Base-by-base conservation (phyloP, 2,113 vertebrate genomes). In the Syrmaticus mikado region DNA sequence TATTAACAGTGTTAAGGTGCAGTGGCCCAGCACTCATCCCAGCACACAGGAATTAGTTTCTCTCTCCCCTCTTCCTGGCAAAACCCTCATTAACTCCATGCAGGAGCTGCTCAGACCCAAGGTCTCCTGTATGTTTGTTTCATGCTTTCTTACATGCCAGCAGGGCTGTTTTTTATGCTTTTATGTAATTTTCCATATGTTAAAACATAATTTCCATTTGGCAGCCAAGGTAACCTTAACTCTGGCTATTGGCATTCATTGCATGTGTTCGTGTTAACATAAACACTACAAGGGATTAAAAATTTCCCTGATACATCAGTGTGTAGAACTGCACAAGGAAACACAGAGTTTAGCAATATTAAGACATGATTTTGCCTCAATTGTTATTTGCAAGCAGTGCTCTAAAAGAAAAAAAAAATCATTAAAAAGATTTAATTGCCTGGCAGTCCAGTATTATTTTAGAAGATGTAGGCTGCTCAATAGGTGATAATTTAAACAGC, bases 1-100 rank as follows among this genome's bases (percentile, higher is more conserved):
- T 0, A 0, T 24, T n/a, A n/a, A 22, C 13, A 2, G 0, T 24
- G 22, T 30, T 38, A 53, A 68, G 3, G 2, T 0, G 0, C 73
- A 13, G 16, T 1, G 1, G 60, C 27, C 52, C 27, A 53, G 52
- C 52, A 28, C 52, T 27, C 53, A 80, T 58, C 21, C 21, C n/a
- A 6, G 22, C 45, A 52, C 18, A n/a, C 1, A 17, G 4, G 13
- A 11, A 2, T 45, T 57, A 16, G 17, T 50, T 57, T 80, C 52
- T 76, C 41, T 57, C 13, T 8, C 9, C 48, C 30, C 43, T 43
- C 20, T 64, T 70, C 21, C 53, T 77, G 71, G 41, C 19, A 82
- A 91, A 88, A 60, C 19, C 36, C 71, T 81, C 46, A 4, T 3
- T 28, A 19, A 67, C 0, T 0, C 25, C 13, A 6, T 11, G 19